phyloP scores from a whole-genome alignment of 2,797 vertebrate species.

The Dicrostonyx torquatus region DNA sequence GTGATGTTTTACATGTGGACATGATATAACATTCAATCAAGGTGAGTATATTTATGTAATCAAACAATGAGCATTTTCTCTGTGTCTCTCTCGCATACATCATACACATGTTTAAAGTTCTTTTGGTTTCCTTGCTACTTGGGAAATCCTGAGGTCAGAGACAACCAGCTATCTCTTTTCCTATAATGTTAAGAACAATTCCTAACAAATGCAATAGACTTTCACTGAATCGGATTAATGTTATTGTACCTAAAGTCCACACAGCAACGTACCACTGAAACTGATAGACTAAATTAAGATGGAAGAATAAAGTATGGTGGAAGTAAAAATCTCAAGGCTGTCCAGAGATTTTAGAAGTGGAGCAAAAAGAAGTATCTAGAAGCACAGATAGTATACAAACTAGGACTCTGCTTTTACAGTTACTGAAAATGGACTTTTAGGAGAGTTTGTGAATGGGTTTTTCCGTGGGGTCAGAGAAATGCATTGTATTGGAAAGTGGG shows the following conservation, averaged over 20 bases:
- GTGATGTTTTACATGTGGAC: neutral
- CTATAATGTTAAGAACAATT: neutral
- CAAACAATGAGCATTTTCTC: neutral
- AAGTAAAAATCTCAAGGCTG: neutral
- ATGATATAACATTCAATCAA: neutral
- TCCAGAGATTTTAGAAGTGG: neutral
- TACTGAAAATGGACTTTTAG: constrained; percentile 7
- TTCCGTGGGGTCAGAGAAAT: constrained; percentile 10
- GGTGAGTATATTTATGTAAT: neutral
- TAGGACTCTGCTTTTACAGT: neutral
- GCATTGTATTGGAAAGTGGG: neutral
- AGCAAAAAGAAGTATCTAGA: neutral
- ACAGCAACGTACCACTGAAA: neutral
- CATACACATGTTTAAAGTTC: neutral
- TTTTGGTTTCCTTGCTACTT: neutral
- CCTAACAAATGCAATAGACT: neutral
- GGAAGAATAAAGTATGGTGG: neutral
- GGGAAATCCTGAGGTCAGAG: neutral
- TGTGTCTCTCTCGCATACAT: neutral
- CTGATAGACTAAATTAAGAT: neutral
- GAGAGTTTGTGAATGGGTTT: constrained; percentile 9
- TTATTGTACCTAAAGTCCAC: neutral
- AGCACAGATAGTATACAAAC: neutral
- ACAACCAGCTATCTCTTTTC: neutral
- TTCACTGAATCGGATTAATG: neutral